Percentiles rank a stretch among this genome's conserved stretches.
Conservation (phyloP, 2,888 invertebrate genomes). For the Dynastes maya region DNA sequence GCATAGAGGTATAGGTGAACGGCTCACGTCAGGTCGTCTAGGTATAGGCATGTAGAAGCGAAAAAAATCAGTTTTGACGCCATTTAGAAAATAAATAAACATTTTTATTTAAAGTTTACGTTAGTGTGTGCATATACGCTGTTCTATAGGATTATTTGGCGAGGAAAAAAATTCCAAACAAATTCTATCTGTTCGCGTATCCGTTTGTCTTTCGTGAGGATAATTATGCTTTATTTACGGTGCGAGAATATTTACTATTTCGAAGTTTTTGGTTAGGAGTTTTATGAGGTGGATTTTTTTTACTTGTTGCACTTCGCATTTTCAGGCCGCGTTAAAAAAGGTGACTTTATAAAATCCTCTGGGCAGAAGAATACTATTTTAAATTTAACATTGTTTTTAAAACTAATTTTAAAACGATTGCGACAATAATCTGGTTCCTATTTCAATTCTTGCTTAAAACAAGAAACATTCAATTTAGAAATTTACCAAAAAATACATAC, state of each 20-base stretch:
- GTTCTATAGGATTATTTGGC: constrained; percentile 20
- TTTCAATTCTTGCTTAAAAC: too few relatives aligned
- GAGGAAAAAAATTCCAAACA: constrained; percentile 35
- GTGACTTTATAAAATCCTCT: too few relatives aligned
- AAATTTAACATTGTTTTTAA: too few relatives aligned
- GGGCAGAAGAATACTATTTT: too few relatives aligned
- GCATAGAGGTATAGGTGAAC: neutral
- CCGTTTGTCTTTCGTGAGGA: constrained; percentile 42
- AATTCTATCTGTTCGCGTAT: constrained; percentile 40
- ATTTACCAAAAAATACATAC: too few relatives aligned
- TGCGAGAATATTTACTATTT: constrained; percentile 13
- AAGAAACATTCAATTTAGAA: too few relatives aligned
- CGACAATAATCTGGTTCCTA: too few relatives aligned
- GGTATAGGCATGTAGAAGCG: constrained; percentile 1
- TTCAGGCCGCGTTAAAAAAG: too few relatives aligned
- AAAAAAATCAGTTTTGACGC: constrained; percentile 48
- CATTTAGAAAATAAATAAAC: constrained; percentile 49
- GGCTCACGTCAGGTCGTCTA: neutral
- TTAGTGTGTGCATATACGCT: constrained; percentile 23
- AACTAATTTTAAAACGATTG: too few relatives aligned
- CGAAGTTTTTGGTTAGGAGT: neutral
- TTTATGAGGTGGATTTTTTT: too few relatives aligned
- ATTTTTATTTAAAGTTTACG: constrained; percentile 50
- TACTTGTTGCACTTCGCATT: too few relatives aligned
- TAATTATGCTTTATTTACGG: constrained; percentile 34